These are phyloP conservation scores for Astropecten irregularis DNA, from an alignment of 53 echinoderm and acorn worm genomes.

Conservation along the genomic window DNA sequence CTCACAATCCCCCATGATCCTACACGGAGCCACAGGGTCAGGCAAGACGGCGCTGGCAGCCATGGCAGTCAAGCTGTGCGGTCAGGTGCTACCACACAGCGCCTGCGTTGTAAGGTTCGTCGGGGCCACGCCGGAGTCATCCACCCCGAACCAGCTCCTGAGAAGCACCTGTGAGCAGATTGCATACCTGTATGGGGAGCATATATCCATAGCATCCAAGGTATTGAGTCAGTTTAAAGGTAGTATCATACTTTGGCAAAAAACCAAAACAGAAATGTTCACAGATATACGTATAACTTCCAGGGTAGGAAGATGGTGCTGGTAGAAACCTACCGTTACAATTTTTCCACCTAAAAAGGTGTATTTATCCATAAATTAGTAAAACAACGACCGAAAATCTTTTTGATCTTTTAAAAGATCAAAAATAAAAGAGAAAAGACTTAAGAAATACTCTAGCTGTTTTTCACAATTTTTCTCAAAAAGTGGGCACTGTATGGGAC, in stretches of 20 bases:
- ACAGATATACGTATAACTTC: too few species aligned
- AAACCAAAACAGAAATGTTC: too few species aligned
- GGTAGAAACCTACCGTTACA: too few species aligned
- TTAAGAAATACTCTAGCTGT: too few species aligned
- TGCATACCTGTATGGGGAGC: conserved; percentile 91
- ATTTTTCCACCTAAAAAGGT: too few species aligned
- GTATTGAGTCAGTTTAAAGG: conserved; percentile 66
- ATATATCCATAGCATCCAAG: conserved; percentile 92
- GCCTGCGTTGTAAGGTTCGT: conserved; percentile 90
- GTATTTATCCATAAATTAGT: too few species aligned
- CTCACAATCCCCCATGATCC: conserved; percentile 65
- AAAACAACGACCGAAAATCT: too few species aligned
- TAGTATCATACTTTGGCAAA: too few species aligned
- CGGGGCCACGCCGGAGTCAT: conserved; percentile 78
- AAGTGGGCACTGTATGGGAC: too few species aligned
- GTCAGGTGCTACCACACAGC: conserved; percentile 64
- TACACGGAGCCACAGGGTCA: conserved; percentile 81
- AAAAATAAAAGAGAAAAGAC: too few species aligned
- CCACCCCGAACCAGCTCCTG: conserved; percentile 78
- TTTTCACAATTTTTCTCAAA: too few species aligned
- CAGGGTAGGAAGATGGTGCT: too few species aligned
- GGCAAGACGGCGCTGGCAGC: conserved; percentile 90
- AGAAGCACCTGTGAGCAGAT: conserved; percentile 95
- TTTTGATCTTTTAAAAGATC: background rate
- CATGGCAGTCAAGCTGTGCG: conserved; percentile 64